Percentiles rank a stretch among this genome's conserved stretches.
phyloP scores from a whole-genome alignment of 1,140 invertebrate species.

The Lucilia sericata region DNA sequence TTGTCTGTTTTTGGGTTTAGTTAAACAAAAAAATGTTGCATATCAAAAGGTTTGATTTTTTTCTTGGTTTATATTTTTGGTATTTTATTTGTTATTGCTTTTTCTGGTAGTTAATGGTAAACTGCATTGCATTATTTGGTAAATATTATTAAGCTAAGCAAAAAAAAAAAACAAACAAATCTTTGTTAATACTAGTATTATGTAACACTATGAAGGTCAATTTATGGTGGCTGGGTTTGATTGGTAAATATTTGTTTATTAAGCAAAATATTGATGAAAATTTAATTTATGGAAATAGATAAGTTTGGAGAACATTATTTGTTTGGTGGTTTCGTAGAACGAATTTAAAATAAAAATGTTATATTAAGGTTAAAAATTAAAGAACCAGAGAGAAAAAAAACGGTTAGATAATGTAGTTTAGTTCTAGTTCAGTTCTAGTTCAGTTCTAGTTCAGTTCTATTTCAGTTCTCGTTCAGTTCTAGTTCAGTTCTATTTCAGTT shows the following conservation, averaged over 20 bases:
- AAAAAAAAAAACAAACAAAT: not conserved
- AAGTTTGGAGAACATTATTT: too few relatives aligned
- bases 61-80: not conserved
- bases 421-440: too few relatives aligned
- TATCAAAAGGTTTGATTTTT: not conserved
- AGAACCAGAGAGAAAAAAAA: too few relatives aligned
- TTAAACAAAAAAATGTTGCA: not conserved
- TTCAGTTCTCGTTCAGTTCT: too few relatives aligned
- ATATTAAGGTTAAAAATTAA: too few relatives aligned
- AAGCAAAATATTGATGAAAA: not conserved
- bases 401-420: too few relatives aligned
- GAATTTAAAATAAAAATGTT: too few relatives aligned
- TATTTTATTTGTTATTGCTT: not conserved
- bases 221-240: not conserved
- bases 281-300: too few relatives aligned
- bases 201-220: constrained; percentile 9
- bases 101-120: not conserved
- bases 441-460: too few relatives aligned
- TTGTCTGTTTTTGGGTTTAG: not conserved
- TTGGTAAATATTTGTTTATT: not conserved
- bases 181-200: not conserved
- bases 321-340: too few relatives aligned
- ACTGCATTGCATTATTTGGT: not conserved
- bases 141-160: not conserved
- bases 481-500: too few relatives aligned